Percentiles rank a stretch among this genome's conserved stretches.
These are phyloP conservation scores for Rhabdophis nuchalis DNA, from an alignment of 2,797 vertebrate genomes.

Conservation along the genomic window DNA sequence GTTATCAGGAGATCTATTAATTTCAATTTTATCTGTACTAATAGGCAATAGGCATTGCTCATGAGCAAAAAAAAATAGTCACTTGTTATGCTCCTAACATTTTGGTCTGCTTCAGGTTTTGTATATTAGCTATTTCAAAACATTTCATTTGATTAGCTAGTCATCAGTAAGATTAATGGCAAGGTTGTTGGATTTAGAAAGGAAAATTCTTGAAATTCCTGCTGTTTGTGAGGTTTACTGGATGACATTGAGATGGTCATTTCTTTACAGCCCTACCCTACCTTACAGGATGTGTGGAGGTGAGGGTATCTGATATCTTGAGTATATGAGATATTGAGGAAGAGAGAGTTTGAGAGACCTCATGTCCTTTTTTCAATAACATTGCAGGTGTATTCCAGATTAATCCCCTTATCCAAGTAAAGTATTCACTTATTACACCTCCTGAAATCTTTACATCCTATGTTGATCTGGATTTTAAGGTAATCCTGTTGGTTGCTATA, in stretches of 20 bases:
- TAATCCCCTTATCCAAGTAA: slow-evolving; percentile 63
- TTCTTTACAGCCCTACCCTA: neutral
- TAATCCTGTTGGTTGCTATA: slow-evolving; percentile 44
- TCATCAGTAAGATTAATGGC: neutral
- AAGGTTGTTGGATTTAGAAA: slow-evolving; percentile 26
- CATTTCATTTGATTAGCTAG: neutral
- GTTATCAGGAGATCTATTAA: neutral
- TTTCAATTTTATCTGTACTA: neutral
- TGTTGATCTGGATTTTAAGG: slow-evolving; percentile 69
- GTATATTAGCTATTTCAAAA: neutral
- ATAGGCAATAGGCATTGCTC: neutral
- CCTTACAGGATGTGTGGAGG: neutral
- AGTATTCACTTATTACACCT: slow-evolving; percentile 61
- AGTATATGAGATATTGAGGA: neutral
- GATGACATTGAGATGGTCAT: neutral
- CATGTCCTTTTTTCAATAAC: neutral
- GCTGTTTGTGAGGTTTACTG: neutral
- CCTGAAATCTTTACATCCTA: slow-evolving; percentile 62
- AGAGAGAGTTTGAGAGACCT: neutral
- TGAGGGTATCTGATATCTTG: neutral
- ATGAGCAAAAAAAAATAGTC: neutral
- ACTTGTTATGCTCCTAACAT: neutral
- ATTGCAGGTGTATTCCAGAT: slow-evolving; percentile 63
- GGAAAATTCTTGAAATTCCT: neutral
- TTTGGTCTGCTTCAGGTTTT: neutral